Evolutionary conservation across 2,113 vertebrate genomes (phyloP).

Genomic region (Cygnus atratus): DNA sequence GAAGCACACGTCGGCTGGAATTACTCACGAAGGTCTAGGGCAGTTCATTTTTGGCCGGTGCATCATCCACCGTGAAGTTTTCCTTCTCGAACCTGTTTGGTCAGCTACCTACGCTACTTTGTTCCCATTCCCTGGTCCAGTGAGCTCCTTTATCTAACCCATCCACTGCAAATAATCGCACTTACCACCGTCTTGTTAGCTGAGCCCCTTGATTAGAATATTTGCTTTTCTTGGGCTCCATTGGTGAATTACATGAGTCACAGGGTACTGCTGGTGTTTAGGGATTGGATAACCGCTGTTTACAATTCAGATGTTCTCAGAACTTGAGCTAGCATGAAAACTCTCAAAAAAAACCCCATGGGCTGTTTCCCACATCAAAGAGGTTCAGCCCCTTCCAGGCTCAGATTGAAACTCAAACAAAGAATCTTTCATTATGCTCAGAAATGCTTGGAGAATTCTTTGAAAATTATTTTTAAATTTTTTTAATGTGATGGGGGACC

Average conservation of each 20-base stretch:
- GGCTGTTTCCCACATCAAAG: conserved; percentile 69
- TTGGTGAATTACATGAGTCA: conserved; percentile 52
- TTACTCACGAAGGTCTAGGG: neutral
- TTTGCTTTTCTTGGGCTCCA: conserved; percentile 61
- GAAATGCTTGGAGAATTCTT: conserved; percentile 30
- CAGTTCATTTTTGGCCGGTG: conserved; percentile 2
- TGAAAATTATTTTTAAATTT: neutral
- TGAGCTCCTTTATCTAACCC: conserved; percentile 66
- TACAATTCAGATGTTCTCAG: conserved; percentile 62
- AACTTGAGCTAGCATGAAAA: conserved; percentile 63
- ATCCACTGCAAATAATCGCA: conserved; percentile 68
- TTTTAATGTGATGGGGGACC: neutral
- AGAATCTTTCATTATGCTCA: conserved; percentile 48
- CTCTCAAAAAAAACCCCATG: neutral
- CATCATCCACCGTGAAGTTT: conserved; percentile 20
- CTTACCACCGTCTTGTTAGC: conserved; percentile 7
- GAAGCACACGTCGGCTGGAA: neutral
- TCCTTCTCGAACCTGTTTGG: conserved; percentile 57
- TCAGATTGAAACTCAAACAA: conserved; percentile 59
- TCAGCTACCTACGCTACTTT: conserved; percentile 48
- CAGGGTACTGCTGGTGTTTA: neutral
- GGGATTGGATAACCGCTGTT: conserved; percentile 36
- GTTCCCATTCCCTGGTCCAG: conserved; percentile 50
- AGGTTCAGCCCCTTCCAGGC: conserved; percentile 19
- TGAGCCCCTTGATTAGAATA: conserved; percentile 35